Evolutionary conservation across 2,113 vertebrate species (phyloP), one percentile per base, ranked within the genome.

Genomic region (Merops nubicus): DNA sequence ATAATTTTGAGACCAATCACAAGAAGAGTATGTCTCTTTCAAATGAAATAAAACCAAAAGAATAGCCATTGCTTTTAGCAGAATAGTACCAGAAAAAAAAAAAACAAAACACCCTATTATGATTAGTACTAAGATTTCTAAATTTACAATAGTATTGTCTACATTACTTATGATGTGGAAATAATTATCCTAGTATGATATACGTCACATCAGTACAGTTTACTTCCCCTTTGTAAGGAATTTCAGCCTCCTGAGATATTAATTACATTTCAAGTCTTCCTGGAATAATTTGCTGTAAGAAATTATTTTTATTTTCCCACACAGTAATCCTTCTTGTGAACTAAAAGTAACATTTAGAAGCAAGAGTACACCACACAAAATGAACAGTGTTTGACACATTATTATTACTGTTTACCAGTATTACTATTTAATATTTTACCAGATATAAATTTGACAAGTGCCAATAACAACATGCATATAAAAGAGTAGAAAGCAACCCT

Each of bases 241-340:
- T 69, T 94, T 56, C 34, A 74, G 4, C 15, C 33, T 60, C 21
- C 11, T 20, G 12, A 89, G 77, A 79, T 94, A 93, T 54, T 89
- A 86, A 96, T 88, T 96, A 84, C 14, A 78, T 81, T 93, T 89
- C 47, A 91, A 50, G n/a, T 81, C 48, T 78, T 68, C 50, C 31
- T 53, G 48, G 56, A 91, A 90, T 87, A 65, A 78, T 31, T 94
- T 89, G n/a, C 85, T 93, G 60, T 33, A 65, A 83, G 17, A 93
- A 94, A 50, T 91, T n/a, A 36, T 84, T n/a, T 43, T 31, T 34
- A 51, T 65, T 33, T 40, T 28, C 15, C 23, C 23, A 22, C 2
- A 16, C 2, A 12, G 4, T n/a, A 56, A 33, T 88, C 22, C 29
- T 87, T 54, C 54, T 70, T 73, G 31, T 64, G 62, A 72, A 70